Evolutionary conservation across 2,113 vertebrate species (phyloP).

Genomic region (Pogona vitticeps): DNA sequence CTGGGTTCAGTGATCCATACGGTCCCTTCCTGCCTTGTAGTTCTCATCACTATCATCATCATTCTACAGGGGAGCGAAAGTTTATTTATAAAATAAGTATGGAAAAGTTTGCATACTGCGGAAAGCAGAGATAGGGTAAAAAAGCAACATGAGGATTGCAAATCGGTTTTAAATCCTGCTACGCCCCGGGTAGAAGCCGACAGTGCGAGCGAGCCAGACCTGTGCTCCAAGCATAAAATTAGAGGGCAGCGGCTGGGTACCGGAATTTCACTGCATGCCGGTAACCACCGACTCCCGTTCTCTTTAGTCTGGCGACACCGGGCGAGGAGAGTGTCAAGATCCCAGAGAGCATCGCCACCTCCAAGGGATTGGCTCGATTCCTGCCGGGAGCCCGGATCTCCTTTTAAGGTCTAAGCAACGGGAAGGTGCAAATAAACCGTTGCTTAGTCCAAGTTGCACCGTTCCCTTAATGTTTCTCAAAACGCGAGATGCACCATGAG

Average conservation of each 20-base stretch:
- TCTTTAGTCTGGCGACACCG: too few relatives aligned
- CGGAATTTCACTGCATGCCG: neutral
- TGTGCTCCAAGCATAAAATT: too few relatives aligned
- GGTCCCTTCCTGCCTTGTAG: too few relatives aligned
- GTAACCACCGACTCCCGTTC: neutral
- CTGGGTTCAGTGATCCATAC: too few relatives aligned
- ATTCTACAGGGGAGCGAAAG: too few relatives aligned
- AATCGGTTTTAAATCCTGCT: neutral
- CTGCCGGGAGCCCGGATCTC: neutral
- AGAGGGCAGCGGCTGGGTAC: neutral
- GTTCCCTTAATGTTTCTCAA: neutral
- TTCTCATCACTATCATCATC: too few relatives aligned
- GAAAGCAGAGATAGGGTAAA: neutral
- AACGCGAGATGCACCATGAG: accelerated
- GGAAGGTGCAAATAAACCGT: neutral
- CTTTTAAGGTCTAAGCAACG: neutral
- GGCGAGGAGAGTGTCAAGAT: neutral
- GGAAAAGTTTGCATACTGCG: neutral
- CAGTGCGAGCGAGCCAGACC: too few relatives aligned
- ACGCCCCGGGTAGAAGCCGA: too few relatives aligned
- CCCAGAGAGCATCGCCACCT: too few relatives aligned
- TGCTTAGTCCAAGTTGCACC: neutral
- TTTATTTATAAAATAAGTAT: too few relatives aligned
- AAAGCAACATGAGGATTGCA: too few relatives aligned
- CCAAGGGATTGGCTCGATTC: neutral